phyloP scores from a whole-genome alignment of 64 coral and sea anemone genomes.

The Trachythela sp. region DNA sequence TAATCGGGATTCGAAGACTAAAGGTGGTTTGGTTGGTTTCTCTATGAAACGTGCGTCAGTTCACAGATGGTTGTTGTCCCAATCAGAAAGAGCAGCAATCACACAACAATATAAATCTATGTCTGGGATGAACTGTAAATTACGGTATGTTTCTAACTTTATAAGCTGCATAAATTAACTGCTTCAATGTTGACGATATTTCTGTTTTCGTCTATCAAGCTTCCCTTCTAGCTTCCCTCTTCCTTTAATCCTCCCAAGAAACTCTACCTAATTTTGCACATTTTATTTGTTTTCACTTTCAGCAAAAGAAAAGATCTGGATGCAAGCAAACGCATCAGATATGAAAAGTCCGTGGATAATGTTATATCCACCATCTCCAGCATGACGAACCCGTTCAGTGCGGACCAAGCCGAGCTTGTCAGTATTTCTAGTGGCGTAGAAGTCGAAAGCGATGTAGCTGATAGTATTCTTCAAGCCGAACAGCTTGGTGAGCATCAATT shows the following conservation, averaged over 20 bases:
- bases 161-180: neutral
- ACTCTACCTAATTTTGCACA: no score
- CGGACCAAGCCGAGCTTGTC: neutral
- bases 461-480: neutral
- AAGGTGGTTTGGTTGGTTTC: slow-evolving; percentile 57
- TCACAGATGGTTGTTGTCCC: slow-evolving; percentile 53
- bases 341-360: neutral
- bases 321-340: neutral
- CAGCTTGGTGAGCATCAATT: neutral
- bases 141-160: neutral
- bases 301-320: neutral
- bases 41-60: slow-evolving; percentile 45
- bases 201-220: no score
- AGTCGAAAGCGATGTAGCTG: neutral
- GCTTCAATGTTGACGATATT: no score
- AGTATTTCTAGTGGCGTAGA: neutral
- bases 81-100: slow-evolving; percentile 52
- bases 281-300: neutral
- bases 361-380: neutral
- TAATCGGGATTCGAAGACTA: slow-evolving; percentile 49
- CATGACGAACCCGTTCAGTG: neutral
- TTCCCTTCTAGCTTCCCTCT: no score
- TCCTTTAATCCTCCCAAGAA: no score
- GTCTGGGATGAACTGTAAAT: slow-evolving; percentile 28
- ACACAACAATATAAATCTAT: slow-evolving; percentile 32